These are phyloP conservation scores for Bufo bufo DNA, from an alignment of 2,113 vertebrate genomes.

Conservation along the genomic window DNA sequence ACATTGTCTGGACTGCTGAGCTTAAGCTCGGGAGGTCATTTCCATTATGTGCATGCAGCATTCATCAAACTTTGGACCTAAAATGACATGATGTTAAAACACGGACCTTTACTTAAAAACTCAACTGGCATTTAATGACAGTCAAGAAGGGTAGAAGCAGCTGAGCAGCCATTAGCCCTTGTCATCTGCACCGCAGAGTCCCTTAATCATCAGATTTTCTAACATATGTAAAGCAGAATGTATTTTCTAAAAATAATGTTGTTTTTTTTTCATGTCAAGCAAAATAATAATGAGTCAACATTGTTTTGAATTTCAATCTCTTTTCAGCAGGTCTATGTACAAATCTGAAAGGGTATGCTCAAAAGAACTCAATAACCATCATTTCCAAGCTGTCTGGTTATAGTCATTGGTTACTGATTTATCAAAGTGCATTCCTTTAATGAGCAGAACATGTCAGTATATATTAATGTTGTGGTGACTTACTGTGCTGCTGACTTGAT, in stretches of 20 bases:
- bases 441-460: constrained; percentile 52
- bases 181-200: too few species aligned
- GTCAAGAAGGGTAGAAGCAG: neutral
- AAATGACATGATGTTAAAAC: neutral
- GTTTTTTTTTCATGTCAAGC: neutral
- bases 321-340: constrained; percentile 15
- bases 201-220: neutral
- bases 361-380: constrained; percentile 37
- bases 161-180: neutral
- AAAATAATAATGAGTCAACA: neutral
- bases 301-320: neutral
- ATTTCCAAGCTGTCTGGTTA: constrained; percentile 42
- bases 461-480: constrained; percentile 55
- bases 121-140: neutral
- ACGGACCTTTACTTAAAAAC: neutral
- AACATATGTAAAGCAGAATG: neutral
- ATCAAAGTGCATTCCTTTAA: constrained; percentile 53
- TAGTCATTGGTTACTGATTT: constrained; percentile 50
- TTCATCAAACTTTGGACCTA: neutral
- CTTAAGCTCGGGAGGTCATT: too few species aligned
- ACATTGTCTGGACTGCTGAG: too few species aligned
- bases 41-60: too few species aligned
- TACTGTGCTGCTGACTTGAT: constrained; percentile 57
- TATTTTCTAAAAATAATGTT: neutral
- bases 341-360: constrained; percentile 7